Conservation (phyloP, 2,888 invertebrate genomes). For the Tinea pellionella region DNA sequence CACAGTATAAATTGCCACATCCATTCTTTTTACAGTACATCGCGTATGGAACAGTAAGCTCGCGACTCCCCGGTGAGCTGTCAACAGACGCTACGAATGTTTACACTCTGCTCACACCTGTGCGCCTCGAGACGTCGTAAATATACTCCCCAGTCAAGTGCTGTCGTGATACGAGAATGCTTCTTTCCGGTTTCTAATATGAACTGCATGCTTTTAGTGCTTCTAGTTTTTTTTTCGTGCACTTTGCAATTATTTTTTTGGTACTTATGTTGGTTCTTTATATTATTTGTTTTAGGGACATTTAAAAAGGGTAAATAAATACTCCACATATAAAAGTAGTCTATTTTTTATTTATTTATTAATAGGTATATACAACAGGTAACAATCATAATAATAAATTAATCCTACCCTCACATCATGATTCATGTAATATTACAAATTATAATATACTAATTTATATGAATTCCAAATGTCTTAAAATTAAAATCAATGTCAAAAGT, state of each 20-base stretch:
- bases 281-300: no score
- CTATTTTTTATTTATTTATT: no score
- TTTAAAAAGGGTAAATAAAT: no score
- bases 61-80: slow-evolving; percentile 12
- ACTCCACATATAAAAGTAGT: no score
- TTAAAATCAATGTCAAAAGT: no score
- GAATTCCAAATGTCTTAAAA: no score
- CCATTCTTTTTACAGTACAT: not conserved
- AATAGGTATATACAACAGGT: no score
- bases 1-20: not conserved
- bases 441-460: no score
- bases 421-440: no score
- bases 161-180: not conserved
- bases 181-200: not conserved
- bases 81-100: slow-evolving; percentile 14
- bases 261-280: no score
- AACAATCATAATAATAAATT: no score
- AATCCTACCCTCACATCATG: no score
- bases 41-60: not conserved
- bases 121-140: slow-evolving; percentile 4
- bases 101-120: slow-evolving; percentile 11
- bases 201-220: not conserved
- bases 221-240: not conserved
- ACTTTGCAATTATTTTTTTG: not conserved
- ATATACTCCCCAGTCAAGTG: not conserved